These are phyloP conservation scores for Rutilus rutilus DNA, from an alignment of 2,113 vertebrate genomes.

Conservation along the genomic window DNA sequence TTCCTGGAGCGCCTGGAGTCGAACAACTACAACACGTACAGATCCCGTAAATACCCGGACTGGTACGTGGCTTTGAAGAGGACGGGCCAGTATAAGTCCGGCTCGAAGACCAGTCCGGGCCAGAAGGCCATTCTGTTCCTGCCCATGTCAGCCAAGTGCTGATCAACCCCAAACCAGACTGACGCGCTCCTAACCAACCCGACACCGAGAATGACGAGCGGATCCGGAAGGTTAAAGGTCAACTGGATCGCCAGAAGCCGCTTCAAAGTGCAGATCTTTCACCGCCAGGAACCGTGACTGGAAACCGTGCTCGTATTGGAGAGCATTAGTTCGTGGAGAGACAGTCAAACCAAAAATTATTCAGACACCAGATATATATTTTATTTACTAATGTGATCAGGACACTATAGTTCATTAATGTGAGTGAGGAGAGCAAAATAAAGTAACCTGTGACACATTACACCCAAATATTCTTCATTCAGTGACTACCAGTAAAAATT, in stretches of 20 bases:
- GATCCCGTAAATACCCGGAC: slow-evolving; percentile 90
- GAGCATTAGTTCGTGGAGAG: background rate
- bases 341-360: too few relatives aligned
- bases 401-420: too few relatives aligned
- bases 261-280: background rate
- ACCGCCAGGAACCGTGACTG: background rate
- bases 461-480: too few relatives aligned
- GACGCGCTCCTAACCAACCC: background rate
- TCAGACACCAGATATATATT: too few relatives aligned
- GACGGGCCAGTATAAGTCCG: slow-evolving; percentile 93
- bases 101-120: slow-evolving; percentile 90
- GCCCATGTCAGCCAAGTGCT: slow-evolving; percentile 93
- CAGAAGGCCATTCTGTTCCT: slow-evolving; percentile 99
- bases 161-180: slow-evolving; percentile 57
- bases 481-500: too few relatives aligned
- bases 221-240: background rate
- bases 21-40: slow-evolving; percentile 99
- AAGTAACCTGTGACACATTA: too few relatives aligned
- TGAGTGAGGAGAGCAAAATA: too few relatives aligned
- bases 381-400: too few relatives aligned
- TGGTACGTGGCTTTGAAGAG: slow-evolving; percentile 98
- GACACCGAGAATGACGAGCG: background rate
- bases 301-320: background rate
- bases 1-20: slow-evolving; percentile 93
- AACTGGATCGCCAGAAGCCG: too few relatives aligned